These are phyloP conservation scores for Candidula unifasciata DNA, from an alignment of 2,888 invertebrate genomes.

Conservation along the genomic window DNA sequence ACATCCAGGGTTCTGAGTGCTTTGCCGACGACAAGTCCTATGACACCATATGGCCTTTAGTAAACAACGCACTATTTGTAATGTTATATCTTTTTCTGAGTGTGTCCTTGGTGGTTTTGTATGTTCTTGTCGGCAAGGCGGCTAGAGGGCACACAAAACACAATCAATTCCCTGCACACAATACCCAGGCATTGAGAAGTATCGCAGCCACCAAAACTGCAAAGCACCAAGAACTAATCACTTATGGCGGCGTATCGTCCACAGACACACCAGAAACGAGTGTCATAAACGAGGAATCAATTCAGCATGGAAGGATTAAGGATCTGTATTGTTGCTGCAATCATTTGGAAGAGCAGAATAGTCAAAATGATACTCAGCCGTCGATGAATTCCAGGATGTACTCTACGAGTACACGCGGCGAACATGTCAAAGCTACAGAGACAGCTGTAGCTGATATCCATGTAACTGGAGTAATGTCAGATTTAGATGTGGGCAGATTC, in stretches of 20 bases:
- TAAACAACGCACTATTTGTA: conserved; percentile 9
- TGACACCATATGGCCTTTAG: conserved; percentile 25
- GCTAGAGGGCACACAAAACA: conserved; percentile 16
- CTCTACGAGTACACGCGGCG: neutral
- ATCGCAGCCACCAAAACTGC: neutral
- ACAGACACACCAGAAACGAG: neutral
- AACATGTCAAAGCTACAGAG: neutral
- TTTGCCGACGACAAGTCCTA: conserved; percentile 1
- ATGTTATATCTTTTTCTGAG: neutral
- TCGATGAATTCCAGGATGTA: neutral
- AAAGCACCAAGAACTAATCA: too few relatives aligned
- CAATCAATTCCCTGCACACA: neutral
- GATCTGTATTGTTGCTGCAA: neutral
- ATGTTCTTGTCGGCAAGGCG: neutral
- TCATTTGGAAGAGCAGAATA: neutral
- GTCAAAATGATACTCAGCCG: neutral
- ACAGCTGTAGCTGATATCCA: neutral
- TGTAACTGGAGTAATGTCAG: too few relatives aligned
- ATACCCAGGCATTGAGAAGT: neutral
- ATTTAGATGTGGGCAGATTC: too few relatives aligned
- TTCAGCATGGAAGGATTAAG: neutral
- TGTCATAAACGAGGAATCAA: neutral
- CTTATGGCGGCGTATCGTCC: too few relatives aligned
- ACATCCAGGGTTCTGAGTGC: conserved; percentile 16
- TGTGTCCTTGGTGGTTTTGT: neutral